phyloP scores from a whole-genome alignment of 2,113 vertebrate species.

The Heterotis niloticus region DNA sequence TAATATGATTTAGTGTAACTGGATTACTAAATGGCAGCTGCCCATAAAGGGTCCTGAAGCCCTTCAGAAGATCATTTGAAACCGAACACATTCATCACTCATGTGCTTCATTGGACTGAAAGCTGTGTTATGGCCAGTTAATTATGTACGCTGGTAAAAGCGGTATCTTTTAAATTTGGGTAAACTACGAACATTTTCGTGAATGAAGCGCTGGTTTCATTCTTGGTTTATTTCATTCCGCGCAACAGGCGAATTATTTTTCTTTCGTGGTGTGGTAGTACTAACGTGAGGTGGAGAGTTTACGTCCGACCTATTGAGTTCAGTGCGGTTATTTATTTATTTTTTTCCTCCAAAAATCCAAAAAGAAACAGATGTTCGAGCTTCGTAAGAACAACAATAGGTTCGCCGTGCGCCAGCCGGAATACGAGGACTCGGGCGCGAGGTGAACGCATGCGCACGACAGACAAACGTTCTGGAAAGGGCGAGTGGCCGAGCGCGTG shows the following conservation, averaged over 20 bases:
- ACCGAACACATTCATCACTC: background rate
- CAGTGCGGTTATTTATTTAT: too few species aligned
- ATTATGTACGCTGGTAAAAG: too few species aligned
- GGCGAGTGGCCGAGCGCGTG: background rate
- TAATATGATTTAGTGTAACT: background rate
- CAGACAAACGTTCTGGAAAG: constrained; percentile 22
- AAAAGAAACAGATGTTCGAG: background rate
- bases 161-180: too few species aligned
- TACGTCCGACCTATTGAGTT: too few species aligned
- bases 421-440: background rate
- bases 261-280: too few species aligned
- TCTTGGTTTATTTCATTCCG: background rate
- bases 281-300: too few species aligned
- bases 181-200: background rate
- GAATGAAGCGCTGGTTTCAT: too few species aligned
- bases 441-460: constrained; percentile 56
- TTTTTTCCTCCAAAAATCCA: background rate
- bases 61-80: background rate
- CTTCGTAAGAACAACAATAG: background rate
- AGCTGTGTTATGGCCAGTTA: background rate
- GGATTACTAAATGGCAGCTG: background rate
- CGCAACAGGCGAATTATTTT: background rate
- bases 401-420: background rate
- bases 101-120: background rate
- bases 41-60: background rate